phyloP scores from a whole-genome alignment of 2,888 invertebrate genomes.

The Trissonchulus latispiculum region DNA sequence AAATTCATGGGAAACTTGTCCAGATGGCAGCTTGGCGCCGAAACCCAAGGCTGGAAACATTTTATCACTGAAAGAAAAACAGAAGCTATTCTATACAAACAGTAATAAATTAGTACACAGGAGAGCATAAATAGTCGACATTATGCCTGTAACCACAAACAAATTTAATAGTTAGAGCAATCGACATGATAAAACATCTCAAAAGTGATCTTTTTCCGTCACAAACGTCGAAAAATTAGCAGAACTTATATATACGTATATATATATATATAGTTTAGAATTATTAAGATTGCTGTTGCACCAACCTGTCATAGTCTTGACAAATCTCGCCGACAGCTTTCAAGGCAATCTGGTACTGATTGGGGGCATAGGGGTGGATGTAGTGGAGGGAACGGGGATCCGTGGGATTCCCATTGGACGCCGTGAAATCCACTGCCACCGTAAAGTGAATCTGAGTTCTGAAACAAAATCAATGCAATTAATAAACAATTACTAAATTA shows the following conservation, averaged over 20 bases:
- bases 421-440: constrained; percentile 47
- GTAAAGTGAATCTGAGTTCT: constrained; percentile 46
- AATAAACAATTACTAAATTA: too few species aligned
- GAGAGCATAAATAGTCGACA: too few species aligned
- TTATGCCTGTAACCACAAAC: too few species aligned
- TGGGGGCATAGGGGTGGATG: constrained; percentile 44
- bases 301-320: constrained; percentile 47
- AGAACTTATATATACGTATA: background rate
- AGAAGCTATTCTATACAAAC: too few species aligned
- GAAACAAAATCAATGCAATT: background rate
- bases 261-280: too few species aligned
- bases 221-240: too few species aligned
- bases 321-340: constrained; percentile 48
- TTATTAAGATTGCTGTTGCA: background rate
- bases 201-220: too few species aligned
- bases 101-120: too few species aligned
- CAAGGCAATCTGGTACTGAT: constrained; percentile 48
- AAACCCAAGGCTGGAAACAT: constrained; percentile 52
- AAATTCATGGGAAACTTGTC: constrained; percentile 35
- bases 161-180: too few species aligned
- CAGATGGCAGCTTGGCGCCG: constrained; percentile 47
- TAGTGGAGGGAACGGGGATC: constrained; percentile 41
- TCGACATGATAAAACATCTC: too few species aligned
- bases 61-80: constrained; percentile 46
- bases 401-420: constrained; percentile 46